Conservation (phyloP, 2,888 invertebrate species). For the Poecilobothrus nobilitatus region DNA sequence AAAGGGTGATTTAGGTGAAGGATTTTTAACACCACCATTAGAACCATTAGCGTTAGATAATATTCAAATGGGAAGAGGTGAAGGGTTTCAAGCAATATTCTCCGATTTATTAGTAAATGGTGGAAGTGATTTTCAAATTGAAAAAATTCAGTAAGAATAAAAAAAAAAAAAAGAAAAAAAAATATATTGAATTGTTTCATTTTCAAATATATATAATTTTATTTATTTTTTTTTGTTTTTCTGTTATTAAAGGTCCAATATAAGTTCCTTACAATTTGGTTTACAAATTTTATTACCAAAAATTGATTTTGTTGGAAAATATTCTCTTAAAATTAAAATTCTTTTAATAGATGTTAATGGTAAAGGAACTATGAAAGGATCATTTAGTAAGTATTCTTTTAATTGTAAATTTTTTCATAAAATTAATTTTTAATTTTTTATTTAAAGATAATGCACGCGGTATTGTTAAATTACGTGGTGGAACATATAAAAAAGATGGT, state of each 20-base stretch:
- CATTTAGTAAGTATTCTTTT: conserved; percentile 30
- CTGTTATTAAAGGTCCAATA: conserved; percentile 32
- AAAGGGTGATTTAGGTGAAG: conserved; percentile 40
- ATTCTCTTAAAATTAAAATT: conserved; percentile 37
- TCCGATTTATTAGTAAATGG: conserved; percentile 37
- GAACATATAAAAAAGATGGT: conserved; percentile 32
- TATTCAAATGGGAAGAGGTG: conserved; percentile 37
- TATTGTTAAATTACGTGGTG: conserved; percentile 38
- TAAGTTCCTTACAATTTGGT: conserved; percentile 37
- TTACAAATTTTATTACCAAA: conserved; percentile 38
- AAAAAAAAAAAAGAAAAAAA: conserved; percentile 10
- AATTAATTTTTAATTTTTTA: neutral
- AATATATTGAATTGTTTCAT: neutral
- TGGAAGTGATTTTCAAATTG: conserved; percentile 42
- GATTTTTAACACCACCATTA: conserved; percentile 37
- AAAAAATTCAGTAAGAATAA: conserved; percentile 35
- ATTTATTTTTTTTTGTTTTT: conserved; percentile 11
- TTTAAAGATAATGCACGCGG: conserved; percentile 38
- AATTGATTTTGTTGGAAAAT: conserved; percentile 40
- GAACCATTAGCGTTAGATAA: conserved; percentile 39
- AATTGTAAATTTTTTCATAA: too few relatives aligned
- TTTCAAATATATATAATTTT: neutral
- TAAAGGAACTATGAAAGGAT: conserved; percentile 39
- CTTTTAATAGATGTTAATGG: conserved; percentile 40
- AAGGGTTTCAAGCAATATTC: conserved; percentile 39